phyloP scores from a whole-genome alignment of 2,797 vertebrate genomes.

The Lepus townsendii region DNA sequence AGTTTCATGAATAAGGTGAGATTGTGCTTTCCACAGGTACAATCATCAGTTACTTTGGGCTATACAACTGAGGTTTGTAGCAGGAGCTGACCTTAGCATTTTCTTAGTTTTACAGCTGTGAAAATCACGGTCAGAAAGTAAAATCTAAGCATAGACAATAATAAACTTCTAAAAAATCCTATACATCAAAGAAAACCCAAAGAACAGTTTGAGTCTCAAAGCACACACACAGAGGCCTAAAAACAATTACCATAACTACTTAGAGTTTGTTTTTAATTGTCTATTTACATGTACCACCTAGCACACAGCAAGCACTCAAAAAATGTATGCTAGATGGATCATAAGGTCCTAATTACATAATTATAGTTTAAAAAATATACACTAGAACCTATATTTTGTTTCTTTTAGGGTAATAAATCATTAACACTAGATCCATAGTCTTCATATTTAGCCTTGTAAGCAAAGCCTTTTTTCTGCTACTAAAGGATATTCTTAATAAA shows the following conservation, averaged over 20 bases:
- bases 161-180: neutral
- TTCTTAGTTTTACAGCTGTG: constrained; percentile 11
- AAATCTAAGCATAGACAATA: constrained; percentile 26
- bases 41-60: neutral
- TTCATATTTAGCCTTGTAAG: constrained; percentile 39
- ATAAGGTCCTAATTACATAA: constrained; percentile 4
- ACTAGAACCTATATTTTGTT: constrained; percentile 21
- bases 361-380: neutral
- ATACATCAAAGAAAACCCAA: constrained; percentile 9
- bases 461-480: neutral
- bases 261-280: constrained; percentile 10
- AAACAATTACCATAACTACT: neutral
- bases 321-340: neutral
- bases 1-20: neutral
- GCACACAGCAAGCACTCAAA: neutral
- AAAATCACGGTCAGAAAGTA: constrained; percentile 29
- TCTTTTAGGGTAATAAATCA: constrained; percentile 6
- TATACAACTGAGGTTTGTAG: neutral
- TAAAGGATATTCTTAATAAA: constrained; percentile 9
- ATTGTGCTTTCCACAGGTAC: neutral
- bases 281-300: neutral
- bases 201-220: constrained; percentile 23
- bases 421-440: neutral
- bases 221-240: neutral
- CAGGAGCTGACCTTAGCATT: neutral